phyloP scores from a whole-genome alignment of 2,113 vertebrate genomes.

The Chloropsis cyanopogon region DNA sequence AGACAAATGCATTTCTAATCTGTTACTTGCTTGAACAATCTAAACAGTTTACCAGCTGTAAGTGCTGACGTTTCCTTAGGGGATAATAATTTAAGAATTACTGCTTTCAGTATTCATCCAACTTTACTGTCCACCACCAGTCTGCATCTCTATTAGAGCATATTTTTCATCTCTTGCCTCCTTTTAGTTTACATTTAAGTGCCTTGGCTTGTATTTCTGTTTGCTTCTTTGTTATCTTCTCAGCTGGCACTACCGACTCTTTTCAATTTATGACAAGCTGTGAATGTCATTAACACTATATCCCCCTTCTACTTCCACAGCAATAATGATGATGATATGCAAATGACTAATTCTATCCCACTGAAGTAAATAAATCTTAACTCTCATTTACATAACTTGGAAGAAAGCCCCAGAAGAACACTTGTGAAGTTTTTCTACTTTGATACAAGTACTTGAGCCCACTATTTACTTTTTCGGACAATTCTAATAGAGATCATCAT shows the following conservation, averaged over 20 bases:
- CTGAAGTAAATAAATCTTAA: neutral
- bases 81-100: neutral
- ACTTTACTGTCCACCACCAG: neutral
- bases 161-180: neutral
- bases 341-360: neutral
- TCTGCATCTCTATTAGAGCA: neutral
- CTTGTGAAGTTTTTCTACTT: neutral
- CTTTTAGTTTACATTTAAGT: neutral
- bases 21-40: neutral
- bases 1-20: neutral
- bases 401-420: neutral
- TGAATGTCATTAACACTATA: neutral
- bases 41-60: neutral
- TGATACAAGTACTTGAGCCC: neutral
- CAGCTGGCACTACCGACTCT: neutral
- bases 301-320: neutral
- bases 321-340: neutral
- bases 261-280: conserved; percentile 11
- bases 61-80: neutral
- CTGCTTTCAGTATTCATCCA: neutral
- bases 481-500: neutral
- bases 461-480: neutral
- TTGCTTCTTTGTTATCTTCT: neutral
- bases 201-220: neutral
- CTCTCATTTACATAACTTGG: neutral